Evolutionary conservation across 2,888 invertebrate species (phyloP).

Genomic region (Antheraea yamamai): DNA sequence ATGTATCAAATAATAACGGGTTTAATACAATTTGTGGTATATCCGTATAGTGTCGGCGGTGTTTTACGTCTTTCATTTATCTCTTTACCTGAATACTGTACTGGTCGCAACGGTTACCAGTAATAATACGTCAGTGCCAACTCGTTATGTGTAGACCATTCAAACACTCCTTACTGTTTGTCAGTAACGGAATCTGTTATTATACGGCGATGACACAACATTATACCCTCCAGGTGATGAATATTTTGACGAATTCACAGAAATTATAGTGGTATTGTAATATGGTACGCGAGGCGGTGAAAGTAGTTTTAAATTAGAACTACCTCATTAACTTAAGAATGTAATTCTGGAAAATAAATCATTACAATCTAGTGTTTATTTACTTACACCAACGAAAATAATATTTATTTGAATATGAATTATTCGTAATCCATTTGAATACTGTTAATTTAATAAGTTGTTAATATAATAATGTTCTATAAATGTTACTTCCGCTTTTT

Average conservation of each 20-base stretch:
- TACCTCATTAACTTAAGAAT: not conserved
- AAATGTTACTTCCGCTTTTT: not conserved
- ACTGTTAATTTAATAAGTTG: too few species aligned
- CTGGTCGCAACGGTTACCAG: slow-evolving; percentile 50
- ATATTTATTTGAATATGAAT: not conserved
- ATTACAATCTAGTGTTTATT: not conserved
- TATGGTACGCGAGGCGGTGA: slow-evolving; percentile 5
- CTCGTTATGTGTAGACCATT: slow-evolving; percentile 56
- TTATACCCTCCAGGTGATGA: slow-evolving; percentile 9
- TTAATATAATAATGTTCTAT: not conserved
- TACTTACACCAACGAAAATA: not conserved
- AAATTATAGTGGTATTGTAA: slow-evolving; percentile 5
- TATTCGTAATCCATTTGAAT: too few species aligned
- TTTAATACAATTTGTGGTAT: not conserved
- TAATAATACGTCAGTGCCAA: slow-evolving; percentile 58
- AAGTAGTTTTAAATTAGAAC: slow-evolving; percentile 5
- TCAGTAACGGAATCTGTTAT: slow-evolving; percentile 69
- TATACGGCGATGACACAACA: slow-evolving; percentile 62
- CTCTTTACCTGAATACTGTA: slow-evolving; percentile 61
- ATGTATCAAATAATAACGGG: not conserved
- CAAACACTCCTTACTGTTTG: slow-evolving; percentile 58
- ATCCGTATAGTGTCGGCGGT: slow-evolving; percentile 28
- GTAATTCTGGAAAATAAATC: not conserved
- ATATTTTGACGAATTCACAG: slow-evolving; percentile 15
- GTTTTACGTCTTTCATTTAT: slow-evolving; percentile 50